A percentile compares a stretch with the other conserved stretches of the same genome.
Conservation (phyloP, 2,888 invertebrate genomes). For the Noctua pronuba region DNA sequence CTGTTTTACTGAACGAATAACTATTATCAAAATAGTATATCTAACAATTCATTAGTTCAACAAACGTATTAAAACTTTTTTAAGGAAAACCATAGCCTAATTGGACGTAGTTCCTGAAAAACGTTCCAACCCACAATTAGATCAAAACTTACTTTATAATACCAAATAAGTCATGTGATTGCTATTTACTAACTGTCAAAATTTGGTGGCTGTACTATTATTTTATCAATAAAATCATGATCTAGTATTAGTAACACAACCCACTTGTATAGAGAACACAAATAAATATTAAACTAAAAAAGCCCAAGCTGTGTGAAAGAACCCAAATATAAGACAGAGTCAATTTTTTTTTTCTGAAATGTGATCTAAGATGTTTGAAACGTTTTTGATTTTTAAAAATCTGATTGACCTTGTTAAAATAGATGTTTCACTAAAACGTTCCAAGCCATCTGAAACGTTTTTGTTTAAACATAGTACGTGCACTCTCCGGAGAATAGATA, state of each 20-base stretch:
- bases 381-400: background rate
- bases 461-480: background rate
- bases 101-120: slow-evolving; percentile 1
- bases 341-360: background rate
- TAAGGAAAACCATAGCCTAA: too few relatives aligned
- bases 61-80: too few relatives aligned
- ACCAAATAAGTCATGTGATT: too few relatives aligned
- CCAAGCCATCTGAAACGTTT: background rate
- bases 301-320: slow-evolving; percentile 5
- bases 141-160: background rate
- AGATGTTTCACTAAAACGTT: slow-evolving; percentile 3
- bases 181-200: too few relatives aligned
- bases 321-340: slow-evolving; percentile 4
- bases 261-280: slow-evolving; percentile 7
- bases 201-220: background rate
- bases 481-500: background rate
- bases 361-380: background rate
- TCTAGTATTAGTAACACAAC: too few relatives aligned
- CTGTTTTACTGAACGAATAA: too few relatives aligned
- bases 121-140: slow-evolving; percentile 6
- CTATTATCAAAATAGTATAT: too few relatives aligned
- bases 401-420: background rate
- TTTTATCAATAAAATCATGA: background rate
- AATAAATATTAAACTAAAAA: slow-evolving; percentile 5
- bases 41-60: too few relatives aligned